Evolutionary conservation across 2,888 invertebrate genomes (phyloP).

Genomic region (Tubulanus polymorphus): DNA sequence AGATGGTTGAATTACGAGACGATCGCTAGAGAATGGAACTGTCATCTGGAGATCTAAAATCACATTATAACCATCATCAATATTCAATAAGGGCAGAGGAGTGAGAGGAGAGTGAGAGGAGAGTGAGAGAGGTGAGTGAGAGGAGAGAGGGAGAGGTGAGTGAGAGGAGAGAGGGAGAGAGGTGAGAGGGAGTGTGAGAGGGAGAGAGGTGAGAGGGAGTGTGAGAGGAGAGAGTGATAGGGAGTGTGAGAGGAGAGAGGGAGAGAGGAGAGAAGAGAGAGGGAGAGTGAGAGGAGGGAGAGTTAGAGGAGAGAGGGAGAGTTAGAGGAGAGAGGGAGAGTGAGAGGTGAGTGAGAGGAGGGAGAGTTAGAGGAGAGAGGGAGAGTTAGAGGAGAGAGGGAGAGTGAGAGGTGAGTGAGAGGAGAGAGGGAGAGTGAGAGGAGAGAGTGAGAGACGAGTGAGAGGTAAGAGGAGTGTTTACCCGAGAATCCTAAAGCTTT

Average conservation of each 20-base stretch:
- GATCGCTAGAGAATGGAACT: no score
- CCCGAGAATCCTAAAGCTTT: slow-evolving; percentile 22
- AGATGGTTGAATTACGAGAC: slow-evolving; percentile 3
- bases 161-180: background rate
- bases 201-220: background rate
- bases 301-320: no score
- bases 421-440: no score
- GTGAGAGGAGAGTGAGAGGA: background rate
- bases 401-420: background rate
- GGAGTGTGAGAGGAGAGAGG: background rate
- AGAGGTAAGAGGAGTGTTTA: slow-evolving; percentile 6
- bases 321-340: background rate
- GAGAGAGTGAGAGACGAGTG: background rate
- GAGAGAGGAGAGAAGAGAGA: background rate
- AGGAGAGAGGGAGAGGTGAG: background rate
- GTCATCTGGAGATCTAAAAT: background rate
- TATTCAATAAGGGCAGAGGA: background rate
- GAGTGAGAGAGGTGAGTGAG: background rate
- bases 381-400: background rate
- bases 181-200: no score
- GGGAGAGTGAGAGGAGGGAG: no score
- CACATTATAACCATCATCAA: background rate
- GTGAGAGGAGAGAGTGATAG: background rate
- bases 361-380: background rate
- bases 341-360: background rate